A percentile compares a stretch with the other conserved stretches of the same genome.
Evolutionary conservation across 2,888 invertebrate species (phyloP).

Genomic region (Rotaria magnacalcarata): DNA sequence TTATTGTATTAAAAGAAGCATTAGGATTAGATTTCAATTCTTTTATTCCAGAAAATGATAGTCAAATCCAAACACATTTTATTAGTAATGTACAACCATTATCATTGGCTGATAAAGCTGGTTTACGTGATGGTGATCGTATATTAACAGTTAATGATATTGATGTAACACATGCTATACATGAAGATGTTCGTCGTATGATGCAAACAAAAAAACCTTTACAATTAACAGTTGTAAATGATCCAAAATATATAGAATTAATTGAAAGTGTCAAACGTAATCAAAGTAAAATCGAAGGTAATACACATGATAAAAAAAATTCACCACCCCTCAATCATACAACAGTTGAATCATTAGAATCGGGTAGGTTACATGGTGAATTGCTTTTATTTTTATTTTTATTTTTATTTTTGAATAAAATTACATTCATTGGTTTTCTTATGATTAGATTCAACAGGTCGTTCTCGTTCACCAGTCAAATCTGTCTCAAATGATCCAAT

Average conservation of each 20-base stretch:
- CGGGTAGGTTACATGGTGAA: neutral
- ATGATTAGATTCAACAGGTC: neutral
- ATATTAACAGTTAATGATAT: neutral
- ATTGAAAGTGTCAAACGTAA: neutral
- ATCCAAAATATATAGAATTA: constrained; percentile 26
- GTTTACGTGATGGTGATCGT: constrained; percentile 30
- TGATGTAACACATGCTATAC: neutral
- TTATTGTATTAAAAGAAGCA: constrained; percentile 12
- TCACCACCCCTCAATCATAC: neutral
- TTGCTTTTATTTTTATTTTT: too few relatives aligned
- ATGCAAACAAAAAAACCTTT: constrained; percentile 10
- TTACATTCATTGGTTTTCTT: neutral
- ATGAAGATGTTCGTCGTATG: constrained; percentile 21
- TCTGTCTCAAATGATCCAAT: neutral
- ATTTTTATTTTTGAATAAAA: neutral
- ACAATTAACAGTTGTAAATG: neutral
- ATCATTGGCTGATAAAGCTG: constrained; percentile 23
- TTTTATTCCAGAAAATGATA: constrained; percentile 8
- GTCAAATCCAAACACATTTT: constrained; percentile 18
- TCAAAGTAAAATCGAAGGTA: neutral
- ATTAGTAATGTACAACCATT: constrained; percentile 2
- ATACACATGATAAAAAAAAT: neutral
- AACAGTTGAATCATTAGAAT: too few relatives aligned
- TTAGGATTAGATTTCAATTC: constrained; percentile 31
- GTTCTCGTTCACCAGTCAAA: neutral